These are phyloP conservation scores for Yasuhikotakia modesta DNA, from an alignment of 2,797 vertebrate genomes.

Conservation along the genomic window DNA sequence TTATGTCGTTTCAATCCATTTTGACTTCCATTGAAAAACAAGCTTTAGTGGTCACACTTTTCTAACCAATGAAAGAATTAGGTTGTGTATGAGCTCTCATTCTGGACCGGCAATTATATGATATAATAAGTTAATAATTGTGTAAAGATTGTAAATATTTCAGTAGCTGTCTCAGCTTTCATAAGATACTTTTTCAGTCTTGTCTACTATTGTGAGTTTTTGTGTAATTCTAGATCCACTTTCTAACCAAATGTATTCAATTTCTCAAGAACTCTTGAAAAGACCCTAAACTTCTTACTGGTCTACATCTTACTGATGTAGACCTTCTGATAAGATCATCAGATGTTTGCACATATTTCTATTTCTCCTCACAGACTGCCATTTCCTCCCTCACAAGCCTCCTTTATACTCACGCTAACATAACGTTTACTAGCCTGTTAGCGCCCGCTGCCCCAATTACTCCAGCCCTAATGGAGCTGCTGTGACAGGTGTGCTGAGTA, in stretches of 20 bases:
- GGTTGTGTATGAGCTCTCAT: too few relatives aligned
- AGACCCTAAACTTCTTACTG: conserved; percentile 16
- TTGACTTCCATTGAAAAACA: neutral
- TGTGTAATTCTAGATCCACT: neutral
- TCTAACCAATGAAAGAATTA: neutral
- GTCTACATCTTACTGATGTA: conserved; percentile 26
- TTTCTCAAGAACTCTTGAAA: neutral
- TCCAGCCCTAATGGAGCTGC: conserved; percentile 21
- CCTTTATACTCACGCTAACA: conserved; percentile 62
- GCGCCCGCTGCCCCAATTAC: conserved; percentile 48
- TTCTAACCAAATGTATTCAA: neutral
- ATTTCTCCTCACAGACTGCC: conserved; percentile 57
- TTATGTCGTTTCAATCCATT: neutral
- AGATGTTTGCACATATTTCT: conserved; percentile 61
- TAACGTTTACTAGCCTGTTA: conserved; percentile 66
- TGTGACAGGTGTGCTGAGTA: conserved; percentile 48
- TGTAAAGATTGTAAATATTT: neutral
- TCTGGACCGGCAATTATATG: too few relatives aligned
- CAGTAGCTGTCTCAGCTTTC: neutral
- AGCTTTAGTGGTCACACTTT: neutral
- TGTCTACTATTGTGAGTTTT: neutral
- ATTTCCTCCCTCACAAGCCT: conserved; percentile 67
- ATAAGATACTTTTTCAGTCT: neutral
- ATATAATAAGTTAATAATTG: too few relatives aligned
- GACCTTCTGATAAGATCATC: conserved; percentile 63